phyloP scores from a whole-genome alignment of 1,140 invertebrate genomes.

The Trachymyrmex cornetzi region DNA sequence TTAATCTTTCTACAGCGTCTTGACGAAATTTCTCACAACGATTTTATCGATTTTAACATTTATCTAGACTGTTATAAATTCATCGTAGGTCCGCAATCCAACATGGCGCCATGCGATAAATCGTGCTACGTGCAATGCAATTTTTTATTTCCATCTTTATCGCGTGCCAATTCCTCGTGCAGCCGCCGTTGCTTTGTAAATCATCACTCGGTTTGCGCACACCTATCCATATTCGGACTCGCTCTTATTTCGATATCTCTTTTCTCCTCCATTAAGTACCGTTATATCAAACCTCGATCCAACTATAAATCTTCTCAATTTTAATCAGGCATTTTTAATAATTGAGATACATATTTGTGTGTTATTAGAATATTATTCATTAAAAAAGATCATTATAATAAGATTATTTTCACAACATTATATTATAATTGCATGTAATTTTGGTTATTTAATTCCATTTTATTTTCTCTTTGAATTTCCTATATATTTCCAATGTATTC shows the following conservation, averaged over 20 bases:
- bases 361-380: neutral
- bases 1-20: conserved; percentile 24
- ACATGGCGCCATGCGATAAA: conserved; percentile 42
- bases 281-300: conserved; percentile 3
- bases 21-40: conserved; percentile 22
- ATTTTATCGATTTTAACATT: conserved; percentile 59
- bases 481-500: neutral
- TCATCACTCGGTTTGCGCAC: conserved; percentile 40
- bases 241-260: conserved; percentile 31
- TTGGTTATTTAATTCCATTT: neutral
- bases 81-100: neutral
- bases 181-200: conserved; percentile 43
- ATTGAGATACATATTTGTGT: neutral
- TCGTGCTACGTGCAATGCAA: conserved; percentile 16
- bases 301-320: neutral
- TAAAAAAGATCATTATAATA: neutral
- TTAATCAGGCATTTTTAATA: neutral
- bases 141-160: conserved; percentile 53
- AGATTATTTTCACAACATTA: neutral
- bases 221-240: conserved; percentile 11
- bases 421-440: conserved; percentile 4
- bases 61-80: conserved; percentile 41
- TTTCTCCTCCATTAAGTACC: conserved; percentile 12
- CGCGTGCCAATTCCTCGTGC: conserved; percentile 44
- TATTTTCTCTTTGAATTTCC: neutral